phyloP scores from a whole-genome alignment of 2,797 vertebrate species.

The Oophaga sylvatica region DNA sequence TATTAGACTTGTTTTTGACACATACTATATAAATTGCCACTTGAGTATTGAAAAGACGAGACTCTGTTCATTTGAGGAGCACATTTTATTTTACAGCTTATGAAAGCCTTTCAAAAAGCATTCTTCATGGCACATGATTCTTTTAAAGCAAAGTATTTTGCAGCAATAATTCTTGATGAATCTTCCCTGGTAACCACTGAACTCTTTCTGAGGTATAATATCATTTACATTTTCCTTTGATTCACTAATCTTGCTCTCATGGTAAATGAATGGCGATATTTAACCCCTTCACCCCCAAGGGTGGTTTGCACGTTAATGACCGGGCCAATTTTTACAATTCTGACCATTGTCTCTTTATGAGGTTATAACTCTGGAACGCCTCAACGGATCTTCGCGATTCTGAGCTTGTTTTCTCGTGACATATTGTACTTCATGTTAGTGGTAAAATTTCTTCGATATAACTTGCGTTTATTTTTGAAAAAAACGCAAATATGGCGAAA shows the following conservation, averaged over 20 bases:
- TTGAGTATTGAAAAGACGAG: conserved; percentile 76
- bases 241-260: conserved; percentile 54
- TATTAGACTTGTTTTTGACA: conserved; percentile 79
- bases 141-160: conserved; percentile 65
- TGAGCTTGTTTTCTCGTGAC: too few species aligned
- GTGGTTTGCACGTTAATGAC: too few species aligned
- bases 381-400: too few species aligned
- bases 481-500: too few species aligned
- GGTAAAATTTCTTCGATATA: too few species aligned
- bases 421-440: too few species aligned
- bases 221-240: conserved; percentile 57
- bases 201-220: conserved; percentile 48
- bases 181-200: conserved; percentile 52
- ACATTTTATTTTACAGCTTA: conserved; percentile 71
- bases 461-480: too few species aligned
- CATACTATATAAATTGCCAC: conserved; percentile 81
- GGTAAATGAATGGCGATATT: conserved; percentile 53
- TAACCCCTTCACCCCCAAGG: too few species aligned
- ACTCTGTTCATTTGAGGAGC: conserved; percentile 69
- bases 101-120: conserved; percentile 66
- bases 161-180: conserved; percentile 54
- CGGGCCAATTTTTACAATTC: too few species aligned
- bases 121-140: conserved; percentile 66
- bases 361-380: too few species aligned
- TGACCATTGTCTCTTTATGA: too few species aligned